Base-by-base conservation (phyloP, 2,113 vertebrate species). In the Chloropsis hardwickii region DNA sequence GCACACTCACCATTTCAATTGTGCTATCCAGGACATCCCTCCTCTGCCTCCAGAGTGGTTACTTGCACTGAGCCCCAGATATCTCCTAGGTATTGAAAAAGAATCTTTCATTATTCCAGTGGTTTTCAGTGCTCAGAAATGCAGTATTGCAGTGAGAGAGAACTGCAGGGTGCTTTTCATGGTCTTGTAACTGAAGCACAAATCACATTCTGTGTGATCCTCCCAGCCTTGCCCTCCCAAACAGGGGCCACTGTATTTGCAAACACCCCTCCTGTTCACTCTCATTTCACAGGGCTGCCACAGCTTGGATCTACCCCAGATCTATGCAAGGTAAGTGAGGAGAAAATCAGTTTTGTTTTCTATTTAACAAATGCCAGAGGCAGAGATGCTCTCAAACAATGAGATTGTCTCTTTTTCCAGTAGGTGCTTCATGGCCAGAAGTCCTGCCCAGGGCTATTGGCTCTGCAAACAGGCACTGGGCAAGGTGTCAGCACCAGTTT, bases 1-100 rank as follows among this genome's bases (percentile, higher is more conserved):
- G 71, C 0, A 0, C 35, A 35, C 27, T 27, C 21, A 24, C 28
- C 0, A 0, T 37, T 27, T 27, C 62, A 10, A 3, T 40, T 3
- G 4, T 73, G 54, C 58, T 53, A 3, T 62, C 33, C 31, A 47
- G 82, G 67, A 88, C 29, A 40, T 65, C 39, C 54, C 47, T 39
- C n/a, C n/a, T 4, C 18, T 4, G 3, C 69, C 53, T 23, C 37
- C 27, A 11, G 60, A 44, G 64, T 12, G 70, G 58, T 23, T 69
- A 11, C 37, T 62, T 58, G 50, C 47, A 39, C 47, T 1, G 6
- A 90, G 54, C 35, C 45, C 21, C 47, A 73, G 42, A 11, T 19
- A 1, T 25, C 33, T 39, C 61, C 21, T 18, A 39, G 50, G n/a
- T 39, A 27, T 39, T 62, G 40, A 42, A 81, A 79, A 76, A 42